phyloP scores from a whole-genome alignment of 2,888 invertebrate species.

The Tipula unca region DNA sequence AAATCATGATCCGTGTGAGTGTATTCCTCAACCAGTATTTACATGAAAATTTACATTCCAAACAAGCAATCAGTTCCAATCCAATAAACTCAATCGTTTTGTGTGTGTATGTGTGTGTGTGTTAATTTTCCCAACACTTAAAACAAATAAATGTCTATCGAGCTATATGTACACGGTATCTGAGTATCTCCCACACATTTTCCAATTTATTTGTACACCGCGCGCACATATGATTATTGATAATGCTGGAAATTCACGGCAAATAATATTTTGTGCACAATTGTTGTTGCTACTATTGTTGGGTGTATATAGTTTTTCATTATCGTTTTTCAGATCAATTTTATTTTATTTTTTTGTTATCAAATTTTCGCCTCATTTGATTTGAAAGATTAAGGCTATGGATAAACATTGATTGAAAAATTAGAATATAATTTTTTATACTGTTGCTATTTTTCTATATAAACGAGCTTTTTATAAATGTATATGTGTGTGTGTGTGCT shows the following conservation, averaged over 20 bases:
- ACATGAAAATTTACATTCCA: neutral
- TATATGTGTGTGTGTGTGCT: neutral
- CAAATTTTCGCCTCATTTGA: slow-evolving; percentile 8
- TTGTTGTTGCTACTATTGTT: neutral
- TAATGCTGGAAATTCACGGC: neutral
- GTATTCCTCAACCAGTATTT: neutral
- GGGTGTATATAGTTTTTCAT: neutral
- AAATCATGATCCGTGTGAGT: neutral
- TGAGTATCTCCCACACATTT: neutral
- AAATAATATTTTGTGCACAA: neutral
- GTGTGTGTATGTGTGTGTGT: neutral
- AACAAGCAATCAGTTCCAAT: neutral
- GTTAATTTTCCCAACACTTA: neutral
- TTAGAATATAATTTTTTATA: neutral
- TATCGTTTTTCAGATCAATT: neutral
- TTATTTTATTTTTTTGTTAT: neutral
- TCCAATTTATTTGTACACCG: neutral
- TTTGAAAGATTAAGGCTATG: neutral
- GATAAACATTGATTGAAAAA: slow-evolving; percentile 8
- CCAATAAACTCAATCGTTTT: neutral
- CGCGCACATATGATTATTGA: neutral
- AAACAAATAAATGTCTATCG: neutral
- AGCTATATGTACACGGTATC: neutral
- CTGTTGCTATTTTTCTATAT: neutral
- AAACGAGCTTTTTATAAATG: neutral